A percentile compares a stretch with the other conserved stretches of the same genome.
Evolutionary conservation across 2,113 vertebrate genomes (phyloP).

Genomic region (Tachysurus vachellii): DNA sequence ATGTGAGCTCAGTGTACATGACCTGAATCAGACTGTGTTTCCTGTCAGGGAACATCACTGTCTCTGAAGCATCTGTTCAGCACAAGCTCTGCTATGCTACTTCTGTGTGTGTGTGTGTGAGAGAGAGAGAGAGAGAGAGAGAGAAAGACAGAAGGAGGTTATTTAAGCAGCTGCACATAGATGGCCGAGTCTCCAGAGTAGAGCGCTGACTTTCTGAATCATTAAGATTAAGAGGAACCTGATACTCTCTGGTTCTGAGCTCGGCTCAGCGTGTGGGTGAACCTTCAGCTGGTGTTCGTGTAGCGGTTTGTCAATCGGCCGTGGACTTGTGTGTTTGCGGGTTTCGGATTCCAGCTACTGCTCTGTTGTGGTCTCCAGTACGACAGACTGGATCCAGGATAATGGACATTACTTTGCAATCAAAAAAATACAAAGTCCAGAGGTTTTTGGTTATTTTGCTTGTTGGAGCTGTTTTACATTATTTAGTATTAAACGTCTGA

Average conservation of each 20-base stretch:
- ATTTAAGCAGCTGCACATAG: conserved; percentile 31
- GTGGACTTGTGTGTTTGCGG: background rate
- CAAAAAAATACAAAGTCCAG: background rate
- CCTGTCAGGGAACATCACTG: conserved; percentile 20
- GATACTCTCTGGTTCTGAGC: background rate
- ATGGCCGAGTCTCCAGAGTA: background rate
- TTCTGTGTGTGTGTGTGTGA: conserved; percentile 9
- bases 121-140: background rate
- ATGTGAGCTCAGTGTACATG: background rate
- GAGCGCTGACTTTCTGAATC: conserved; percentile 26
- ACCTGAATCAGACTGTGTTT: conserved; percentile 18
- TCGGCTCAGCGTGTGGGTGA: conserved; percentile 6
- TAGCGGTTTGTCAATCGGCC: background rate
- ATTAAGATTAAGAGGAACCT: conserved; percentile 26
- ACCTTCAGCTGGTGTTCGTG: conserved; percentile 1
- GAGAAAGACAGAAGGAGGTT: background rate
- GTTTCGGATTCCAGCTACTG: conserved; percentile 19
- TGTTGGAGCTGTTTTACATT: background rate
- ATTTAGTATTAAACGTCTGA: background rate
- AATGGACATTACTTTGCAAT: background rate
- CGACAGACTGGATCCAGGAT: background rate
- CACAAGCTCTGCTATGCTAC: conserved; percentile 9
- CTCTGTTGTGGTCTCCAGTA: background rate
- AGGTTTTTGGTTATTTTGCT: background rate
- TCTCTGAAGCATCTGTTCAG: conserved; percentile 31